These are phyloP conservation scores for Sphenodon punctatus DNA, from an alignment of 2,797 vertebrate genomes.

Conservation along the genomic window DNA sequence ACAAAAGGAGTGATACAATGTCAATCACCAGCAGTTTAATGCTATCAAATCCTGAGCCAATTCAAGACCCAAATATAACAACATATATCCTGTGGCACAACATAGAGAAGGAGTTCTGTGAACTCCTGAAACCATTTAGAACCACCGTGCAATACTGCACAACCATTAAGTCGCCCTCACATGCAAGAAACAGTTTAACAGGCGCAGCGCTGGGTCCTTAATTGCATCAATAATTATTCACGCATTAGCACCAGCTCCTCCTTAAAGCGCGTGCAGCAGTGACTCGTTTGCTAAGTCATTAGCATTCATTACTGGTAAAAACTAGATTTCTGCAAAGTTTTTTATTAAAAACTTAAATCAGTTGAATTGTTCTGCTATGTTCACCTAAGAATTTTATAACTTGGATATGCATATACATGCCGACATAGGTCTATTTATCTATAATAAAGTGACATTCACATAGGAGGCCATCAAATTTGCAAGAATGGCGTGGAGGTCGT, in stretches of 20 bases:
- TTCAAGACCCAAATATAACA: not conserved
- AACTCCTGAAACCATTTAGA: conserved; percentile 26
- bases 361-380: conserved; percentile 35
- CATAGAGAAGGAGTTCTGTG: not conserved
- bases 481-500: not conserved
- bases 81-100: not conserved
- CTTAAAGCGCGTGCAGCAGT: conserved; percentile 47
- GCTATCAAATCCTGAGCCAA: not conserved
- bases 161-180: conserved; percentile 53
- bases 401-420: not conserved
- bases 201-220: conserved; percentile 46
- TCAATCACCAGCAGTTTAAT: no score
- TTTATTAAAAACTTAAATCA: conserved; percentile 38
- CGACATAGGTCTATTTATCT: not conserved
- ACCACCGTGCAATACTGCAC: conserved; percentile 12
- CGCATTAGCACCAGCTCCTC: conserved; percentile 58
- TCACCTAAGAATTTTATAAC: not conserved
- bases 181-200: conserved; percentile 64
- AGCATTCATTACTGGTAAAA: conserved; percentile 68
- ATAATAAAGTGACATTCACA: not conserved
- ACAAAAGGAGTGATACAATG: no score
- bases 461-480: not conserved
- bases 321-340: conserved; percentile 66
- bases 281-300: conserved; percentile 68
- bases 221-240: conserved; percentile 71